phyloP scores from a whole-genome alignment of 1,140 invertebrate genomes.

The Zaprionus tsacasi region DNA sequence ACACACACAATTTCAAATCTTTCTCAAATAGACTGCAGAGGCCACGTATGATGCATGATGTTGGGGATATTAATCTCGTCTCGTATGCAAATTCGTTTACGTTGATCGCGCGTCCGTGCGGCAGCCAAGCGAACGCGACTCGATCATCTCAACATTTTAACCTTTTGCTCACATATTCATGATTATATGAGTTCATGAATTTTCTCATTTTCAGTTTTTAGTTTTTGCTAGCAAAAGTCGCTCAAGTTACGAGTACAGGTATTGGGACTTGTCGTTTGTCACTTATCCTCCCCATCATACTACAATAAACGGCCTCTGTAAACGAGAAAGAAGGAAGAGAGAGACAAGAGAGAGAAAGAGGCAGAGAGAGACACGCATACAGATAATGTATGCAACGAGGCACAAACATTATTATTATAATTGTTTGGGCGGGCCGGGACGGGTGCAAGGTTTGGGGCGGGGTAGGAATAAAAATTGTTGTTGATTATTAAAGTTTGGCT shows the following conservation, averaged over 20 bases:
- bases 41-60: conserved; percentile 84
- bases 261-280: conserved; percentile 63
- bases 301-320: conserved; percentile 84
- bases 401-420: conserved; percentile 48
- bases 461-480: conserved; percentile 70
- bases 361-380: conserved; percentile 70
- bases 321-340: conserved; percentile 78
- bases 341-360: conserved; percentile 66
- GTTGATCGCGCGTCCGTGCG: conserved; percentile 54
- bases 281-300: conserved; percentile 84
- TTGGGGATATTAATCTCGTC: conserved; percentile 73
- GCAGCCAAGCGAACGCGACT: conserved; percentile 52
- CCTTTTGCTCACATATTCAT: conserved; percentile 59
- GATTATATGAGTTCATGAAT: conserved; percentile 6
- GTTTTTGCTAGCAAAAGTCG: conserved; percentile 60
- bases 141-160: conserved; percentile 59
- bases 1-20: conserved; percentile 41
- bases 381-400: conserved; percentile 55
- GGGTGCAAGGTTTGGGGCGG: conserved; percentile 43
- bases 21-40: conserved; percentile 80
- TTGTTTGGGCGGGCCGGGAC: conserved; percentile 24
- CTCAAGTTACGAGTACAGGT: conserved; percentile 73
- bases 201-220: conserved; percentile 17
- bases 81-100: conserved; percentile 50
- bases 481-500: conserved; percentile 80